phyloP scores from a whole-genome alignment of 2,113 vertebrate species.

The Epinephelus lanceolatus region DNA sequence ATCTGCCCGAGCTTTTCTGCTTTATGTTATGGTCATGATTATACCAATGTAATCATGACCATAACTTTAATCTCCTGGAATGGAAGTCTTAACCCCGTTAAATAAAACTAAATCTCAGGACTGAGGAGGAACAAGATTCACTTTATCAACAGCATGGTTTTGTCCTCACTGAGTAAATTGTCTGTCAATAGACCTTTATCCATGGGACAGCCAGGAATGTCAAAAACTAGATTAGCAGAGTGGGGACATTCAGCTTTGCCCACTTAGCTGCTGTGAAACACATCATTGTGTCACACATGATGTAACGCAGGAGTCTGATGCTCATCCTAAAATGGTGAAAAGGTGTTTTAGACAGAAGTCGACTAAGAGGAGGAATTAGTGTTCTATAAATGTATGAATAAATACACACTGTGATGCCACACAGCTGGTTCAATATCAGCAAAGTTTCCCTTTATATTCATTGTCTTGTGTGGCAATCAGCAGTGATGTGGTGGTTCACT shows the following conservation, averaged over 20 bases:
- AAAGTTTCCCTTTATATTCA: no score
- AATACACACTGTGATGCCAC: background rate
- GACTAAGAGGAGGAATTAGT: background rate
- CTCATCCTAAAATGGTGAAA: background rate
- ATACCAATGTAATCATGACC: background rate
- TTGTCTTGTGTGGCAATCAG: no score
- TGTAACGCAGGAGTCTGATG: background rate
- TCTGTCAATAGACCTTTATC: slow-evolving; percentile 26
- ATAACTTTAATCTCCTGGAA: background rate
- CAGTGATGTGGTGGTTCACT: no score
- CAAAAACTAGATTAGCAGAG: slow-evolving; percentile 20
- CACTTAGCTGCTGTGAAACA: background rate
- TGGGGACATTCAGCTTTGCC: background rate
- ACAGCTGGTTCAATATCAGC: no score
- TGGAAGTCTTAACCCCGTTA: background rate
- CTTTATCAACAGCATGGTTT: background rate
- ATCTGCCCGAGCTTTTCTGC: background rate
- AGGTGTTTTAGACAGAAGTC: background rate
- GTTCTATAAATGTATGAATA: background rate
- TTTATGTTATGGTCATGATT: no score
- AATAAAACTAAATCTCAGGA: no score
- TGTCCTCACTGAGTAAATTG: slow-evolving; percentile 9
- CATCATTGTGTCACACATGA: slow-evolving; percentile 3
- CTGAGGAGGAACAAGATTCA: background rate
- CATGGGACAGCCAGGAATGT: slow-evolving; percentile 26